phyloP scores from a whole-genome alignment of 2,888 invertebrate genomes.

The Drosophila neoperkinsi region DNA sequence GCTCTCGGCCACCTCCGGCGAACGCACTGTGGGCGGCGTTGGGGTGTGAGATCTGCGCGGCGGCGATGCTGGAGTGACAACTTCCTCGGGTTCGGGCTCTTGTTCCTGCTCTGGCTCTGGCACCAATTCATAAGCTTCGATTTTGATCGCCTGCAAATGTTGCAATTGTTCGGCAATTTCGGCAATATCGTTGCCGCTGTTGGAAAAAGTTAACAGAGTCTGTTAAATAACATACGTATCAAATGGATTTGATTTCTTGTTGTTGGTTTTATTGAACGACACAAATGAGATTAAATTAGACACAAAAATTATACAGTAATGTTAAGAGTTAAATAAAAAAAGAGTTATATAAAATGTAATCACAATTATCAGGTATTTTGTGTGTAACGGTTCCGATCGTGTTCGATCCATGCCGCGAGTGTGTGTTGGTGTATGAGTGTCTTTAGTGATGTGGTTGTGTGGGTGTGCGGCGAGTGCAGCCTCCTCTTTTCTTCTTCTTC shows the following conservation, averaged over 20 bases:
- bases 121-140: constrained; percentile 32
- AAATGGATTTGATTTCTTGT: constrained; percentile 19
- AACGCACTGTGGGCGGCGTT: constrained; percentile 59
- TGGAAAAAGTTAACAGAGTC: constrained; percentile 37
- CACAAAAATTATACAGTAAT: constrained; percentile 40
- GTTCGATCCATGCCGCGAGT: constrained; percentile 22
- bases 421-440: constrained; percentile 18
- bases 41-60: constrained; percentile 51
- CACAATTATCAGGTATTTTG: constrained; percentile 74
- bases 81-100: constrained; percentile 46
- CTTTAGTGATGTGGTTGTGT: constrained; percentile 20
- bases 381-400: constrained; percentile 45
- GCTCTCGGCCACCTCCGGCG: constrained; percentile 59
- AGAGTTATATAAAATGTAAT: constrained; percentile 51
- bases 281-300: constrained; percentile 67
- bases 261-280: constrained; percentile 63
- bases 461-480: constrained; percentile 65
- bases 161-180: constrained; percentile 60
- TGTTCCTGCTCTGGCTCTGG: constrained; percentile 34
- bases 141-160: constrained; percentile 34
- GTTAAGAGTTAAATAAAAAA: constrained; percentile 51
- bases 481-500: constrained; percentile 21
- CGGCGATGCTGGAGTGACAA: constrained; percentile 44
- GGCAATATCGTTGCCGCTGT: constrained; percentile 62
- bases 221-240: constrained; percentile 40